Evolutionary conservation across 2,888 invertebrate genomes (phyloP), one percentile per base, ranked within the genome.

Genomic region (Clivina fossor): DNA sequence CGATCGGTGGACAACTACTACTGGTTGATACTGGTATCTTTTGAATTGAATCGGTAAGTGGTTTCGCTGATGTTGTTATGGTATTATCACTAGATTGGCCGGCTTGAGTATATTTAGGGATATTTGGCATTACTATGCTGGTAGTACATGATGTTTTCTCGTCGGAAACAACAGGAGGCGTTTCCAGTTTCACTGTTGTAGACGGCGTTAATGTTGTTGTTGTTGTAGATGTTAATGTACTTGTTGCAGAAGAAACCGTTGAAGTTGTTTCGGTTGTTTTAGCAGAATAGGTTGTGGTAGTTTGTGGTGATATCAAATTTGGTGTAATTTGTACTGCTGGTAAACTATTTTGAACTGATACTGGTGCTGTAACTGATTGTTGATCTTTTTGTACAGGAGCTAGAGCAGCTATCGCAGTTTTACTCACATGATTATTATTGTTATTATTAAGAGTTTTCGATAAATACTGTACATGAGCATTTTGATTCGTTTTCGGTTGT

Each of bases 261-360:
- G 46, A 9, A n/a, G 46, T 11, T 3, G 32, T 46, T 46, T 32
- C 1, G 30, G 3, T 16, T 24, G 28, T 44, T 44, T 44, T n/a
- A n/a, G 26, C 44, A 7, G 44, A 8, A 28, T 28, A 28, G 4
- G 20, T 18, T 3, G 19, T 28, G 20, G 20, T n/a, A 19, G 41
- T 33, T 58, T 35, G 54, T 43, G 30, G 49, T n/a, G 19, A 18
- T 58, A 60, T n/a, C 26, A 51, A 24, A 48, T 57, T 18, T 64
- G 58, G 22, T 57, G 16, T 35, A 24, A 24, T 41, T 41, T 41
- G 41, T 24, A 41, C 41, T 41, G 4, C 5, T 18, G 38, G 15
- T 38, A 20, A 19, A 32, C 7, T 46, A 16, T 28, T 46, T 46
- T 46, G 46, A 32, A 46, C 32, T 46, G 30, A 7, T 5, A 20